These are phyloP conservation scores for Steatornis caripensis DNA, from an alignment of 2,113 vertebrate genomes.

Conservation along the genomic window DNA sequence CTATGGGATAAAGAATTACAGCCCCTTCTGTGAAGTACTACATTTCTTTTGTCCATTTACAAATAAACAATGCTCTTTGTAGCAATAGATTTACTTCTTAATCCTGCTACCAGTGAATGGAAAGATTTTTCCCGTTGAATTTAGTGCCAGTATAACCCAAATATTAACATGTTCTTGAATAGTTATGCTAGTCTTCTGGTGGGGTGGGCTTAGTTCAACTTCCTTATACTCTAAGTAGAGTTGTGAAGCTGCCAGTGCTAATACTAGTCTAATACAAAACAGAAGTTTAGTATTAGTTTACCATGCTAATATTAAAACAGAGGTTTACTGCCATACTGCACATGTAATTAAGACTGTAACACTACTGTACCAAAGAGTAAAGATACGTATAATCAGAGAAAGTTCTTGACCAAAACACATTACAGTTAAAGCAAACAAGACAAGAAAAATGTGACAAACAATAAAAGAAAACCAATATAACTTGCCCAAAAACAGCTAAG, in stretches of 20 bases:
- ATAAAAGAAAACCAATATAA: background rate
- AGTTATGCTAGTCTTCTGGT: background rate
- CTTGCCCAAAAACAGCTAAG: accelerated
- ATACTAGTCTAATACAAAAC: background rate
- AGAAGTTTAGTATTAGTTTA: background rate
- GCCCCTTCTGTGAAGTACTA: background rate
- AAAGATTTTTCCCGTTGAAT: background rate
- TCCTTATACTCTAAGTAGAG: background rate
- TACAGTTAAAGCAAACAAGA: background rate
- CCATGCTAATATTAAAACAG: background rate
- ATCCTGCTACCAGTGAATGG: background rate
- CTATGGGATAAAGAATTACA: background rate
- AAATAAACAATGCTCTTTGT: background rate
- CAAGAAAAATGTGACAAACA: background rate
- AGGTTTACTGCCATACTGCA: background rate
- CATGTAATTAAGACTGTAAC: background rate
- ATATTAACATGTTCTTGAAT: background rate
- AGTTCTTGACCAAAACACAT: background rate
- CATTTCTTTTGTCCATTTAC: background rate
- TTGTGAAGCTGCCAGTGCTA: background rate
- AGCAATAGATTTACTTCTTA: background rate
- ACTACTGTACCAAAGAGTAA: background rate
- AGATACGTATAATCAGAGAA: background rate
- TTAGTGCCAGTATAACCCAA: background rate
- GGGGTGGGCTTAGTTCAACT: background rate